These are phyloP conservation scores for Andrena minutula DNA, from an alignment of 2,888 invertebrate species.

Conservation along the genomic window DNA sequence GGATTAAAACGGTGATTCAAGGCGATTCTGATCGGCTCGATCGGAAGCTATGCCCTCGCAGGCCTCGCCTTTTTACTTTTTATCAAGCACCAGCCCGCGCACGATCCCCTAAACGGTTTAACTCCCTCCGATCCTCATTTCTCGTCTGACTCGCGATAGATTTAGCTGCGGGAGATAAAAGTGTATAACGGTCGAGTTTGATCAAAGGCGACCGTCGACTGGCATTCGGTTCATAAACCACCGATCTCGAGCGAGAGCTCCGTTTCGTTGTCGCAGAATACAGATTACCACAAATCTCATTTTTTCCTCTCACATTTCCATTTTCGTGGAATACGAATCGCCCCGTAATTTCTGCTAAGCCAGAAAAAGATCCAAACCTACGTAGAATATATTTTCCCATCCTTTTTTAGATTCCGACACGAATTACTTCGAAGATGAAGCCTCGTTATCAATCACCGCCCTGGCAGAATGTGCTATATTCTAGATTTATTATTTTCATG, in stretches of 20 bases:
- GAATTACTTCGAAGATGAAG: too few relatives aligned
- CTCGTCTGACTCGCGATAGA: slow-evolving; percentile 53
- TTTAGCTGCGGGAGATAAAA: slow-evolving; percentile 56
- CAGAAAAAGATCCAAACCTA: too few relatives aligned
- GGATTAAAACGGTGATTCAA: slow-evolving; percentile 68
- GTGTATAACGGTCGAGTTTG: slow-evolving; percentile 59
- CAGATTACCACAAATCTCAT: slow-evolving; percentile 31
- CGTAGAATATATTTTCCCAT: too few relatives aligned
- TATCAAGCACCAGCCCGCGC: slow-evolving; percentile 52
- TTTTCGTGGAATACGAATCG: slow-evolving; percentile 1
- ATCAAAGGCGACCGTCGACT: slow-evolving; percentile 59
- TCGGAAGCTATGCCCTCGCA: slow-evolving; percentile 33
- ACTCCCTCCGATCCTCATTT: slow-evolving; percentile 33
- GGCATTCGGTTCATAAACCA: slow-evolving; percentile 52
- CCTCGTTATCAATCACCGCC: background rate
- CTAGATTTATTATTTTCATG: background rate
- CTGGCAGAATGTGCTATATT: background rate
- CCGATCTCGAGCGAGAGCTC: slow-evolving; percentile 12
- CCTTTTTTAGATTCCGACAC: background rate
- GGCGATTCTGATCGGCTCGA: slow-evolving; percentile 43
- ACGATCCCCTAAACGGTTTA: slow-evolving; percentile 65
- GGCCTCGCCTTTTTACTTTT: slow-evolving; percentile 51
- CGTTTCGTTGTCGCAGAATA: slow-evolving; percentile 16
- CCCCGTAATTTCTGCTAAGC: too few relatives aligned
- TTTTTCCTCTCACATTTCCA: slow-evolving; percentile 4